These are phyloP conservation scores for Hofmannophila pseudospretella DNA, from an alignment of 2,888 invertebrate species.

Conservation along the genomic window DNA sequence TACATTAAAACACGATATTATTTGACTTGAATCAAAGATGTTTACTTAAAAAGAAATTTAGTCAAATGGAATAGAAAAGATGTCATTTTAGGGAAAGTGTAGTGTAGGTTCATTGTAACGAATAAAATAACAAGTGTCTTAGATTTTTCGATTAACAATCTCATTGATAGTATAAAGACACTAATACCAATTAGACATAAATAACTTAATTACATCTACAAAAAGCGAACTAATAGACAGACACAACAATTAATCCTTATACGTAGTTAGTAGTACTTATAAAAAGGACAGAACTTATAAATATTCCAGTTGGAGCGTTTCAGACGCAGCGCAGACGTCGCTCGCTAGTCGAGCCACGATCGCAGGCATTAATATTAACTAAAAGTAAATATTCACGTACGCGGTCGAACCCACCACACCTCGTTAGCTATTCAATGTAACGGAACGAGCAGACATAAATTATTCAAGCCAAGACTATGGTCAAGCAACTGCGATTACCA, in stretches of 20 bases:
- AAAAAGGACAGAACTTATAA: slow-evolving; percentile 12
- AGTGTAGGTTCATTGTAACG: too few species aligned
- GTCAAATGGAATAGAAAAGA: too few species aligned
- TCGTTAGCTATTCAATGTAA: slow-evolving; percentile 69
- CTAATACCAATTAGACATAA: background rate
- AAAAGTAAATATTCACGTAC: slow-evolving; percentile 13
- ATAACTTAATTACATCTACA: too few species aligned
- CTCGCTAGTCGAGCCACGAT: slow-evolving; percentile 9
- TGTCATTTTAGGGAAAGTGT: too few species aligned
- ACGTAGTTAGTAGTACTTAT: background rate
- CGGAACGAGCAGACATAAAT: slow-evolving; percentile 61
- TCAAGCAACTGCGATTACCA: slow-evolving; percentile 24
- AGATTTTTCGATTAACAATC: too few species aligned
- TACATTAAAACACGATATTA: too few species aligned
- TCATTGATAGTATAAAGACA: too few species aligned
- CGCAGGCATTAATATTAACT: slow-evolving; percentile 14
- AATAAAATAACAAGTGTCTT: too few species aligned
- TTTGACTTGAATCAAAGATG: too few species aligned
- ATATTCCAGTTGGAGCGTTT: slow-evolving; percentile 8
- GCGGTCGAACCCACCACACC: slow-evolving; percentile 22
- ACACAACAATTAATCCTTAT: background rate
- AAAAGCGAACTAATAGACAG: too few species aligned
- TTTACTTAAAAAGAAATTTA: too few species aligned
- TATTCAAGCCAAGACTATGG: slow-evolving; percentile 44
- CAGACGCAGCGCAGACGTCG: slow-evolving; percentile 11